Evolutionary conservation across 1,140 invertebrate species (phyloP), one percentile per base, ranked within the genome.

Genomic region (Macrosteles quadrilineatus): DNA sequence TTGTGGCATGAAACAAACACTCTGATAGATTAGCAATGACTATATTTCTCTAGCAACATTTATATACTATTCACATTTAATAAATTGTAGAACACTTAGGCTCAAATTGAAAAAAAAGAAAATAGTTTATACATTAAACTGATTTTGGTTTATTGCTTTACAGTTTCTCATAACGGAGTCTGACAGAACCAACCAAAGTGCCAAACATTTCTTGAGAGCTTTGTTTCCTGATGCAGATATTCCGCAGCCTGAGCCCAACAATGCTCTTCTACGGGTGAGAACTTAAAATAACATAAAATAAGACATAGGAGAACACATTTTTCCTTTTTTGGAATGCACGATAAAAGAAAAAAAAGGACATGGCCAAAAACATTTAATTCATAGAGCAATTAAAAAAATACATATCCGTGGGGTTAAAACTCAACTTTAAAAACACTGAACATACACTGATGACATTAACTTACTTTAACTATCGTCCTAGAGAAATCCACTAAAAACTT

Each of bases 91-190:
- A 43, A 43, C 9, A 43, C n/a, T 9, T n/a, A 43, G n/a, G 40
- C n/a, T 43, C n/a, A 11, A 11, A 43, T n/a, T 43, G n/a, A 43
- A 43, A n/a, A 43, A 43, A 11, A 43, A n/a, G 9, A 43, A n/a
- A 11, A 43, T 11, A 43, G 40, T 43, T 43, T 11, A 43, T 43
- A 11, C n/a, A 11, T 11, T 43, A 11, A n/a, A 53, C 9, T 6
- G 23, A 29, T 27, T 29, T 59, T 23, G 9, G 9, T 59, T 2
- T 59, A 29, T 63, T 36, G 1, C 6, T 17, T 25, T 31, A 19
- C 59, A 63, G 59, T 63, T 63, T 32, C 59, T 25, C 19, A 63
- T 32, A 4, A 63, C 59, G 3, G 59, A 63, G 29, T 63, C 59
- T 11, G 59, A 31, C 30, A 12, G 59, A 63, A 32, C 59, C 6